Evolutionary conservation across 2,113 vertebrate genomes (phyloP).

Genomic region (Varanus komodoensis): DNA sequence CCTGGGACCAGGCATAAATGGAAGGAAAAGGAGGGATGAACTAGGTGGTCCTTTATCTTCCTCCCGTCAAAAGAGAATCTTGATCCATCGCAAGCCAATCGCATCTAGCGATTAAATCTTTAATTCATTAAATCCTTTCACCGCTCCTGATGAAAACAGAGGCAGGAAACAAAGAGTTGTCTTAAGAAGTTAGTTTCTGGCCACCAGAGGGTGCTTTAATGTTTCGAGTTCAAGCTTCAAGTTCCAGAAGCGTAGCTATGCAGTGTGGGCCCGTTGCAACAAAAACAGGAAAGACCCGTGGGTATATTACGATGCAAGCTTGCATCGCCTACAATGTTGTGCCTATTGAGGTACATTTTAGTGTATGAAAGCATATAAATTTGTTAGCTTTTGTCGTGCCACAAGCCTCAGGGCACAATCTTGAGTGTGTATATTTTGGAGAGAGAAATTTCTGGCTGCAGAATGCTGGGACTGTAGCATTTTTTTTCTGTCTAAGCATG

Average conservation of each 20-base stretch:
- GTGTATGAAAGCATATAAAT: background rate
- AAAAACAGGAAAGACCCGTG: background rate
- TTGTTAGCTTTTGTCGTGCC: background rate
- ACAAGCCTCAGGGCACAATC: background rate
- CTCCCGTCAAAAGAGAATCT: background rate
- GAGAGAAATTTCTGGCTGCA: no score
- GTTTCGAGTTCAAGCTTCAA: background rate
- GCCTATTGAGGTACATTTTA: background rate
- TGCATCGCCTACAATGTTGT: no score
- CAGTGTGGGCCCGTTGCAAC: background rate
- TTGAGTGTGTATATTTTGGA: no score
- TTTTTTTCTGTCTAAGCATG: no score
- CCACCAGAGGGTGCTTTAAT: conserved; percentile 70
- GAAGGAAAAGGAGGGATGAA: background rate
- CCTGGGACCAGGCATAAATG: background rate
- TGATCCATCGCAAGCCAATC: background rate
- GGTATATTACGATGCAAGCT: no score
- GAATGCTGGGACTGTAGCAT: no score
- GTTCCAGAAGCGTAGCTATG: no score
- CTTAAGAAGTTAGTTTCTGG: background rate
- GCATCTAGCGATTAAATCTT: background rate
- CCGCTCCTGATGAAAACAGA: background rate
- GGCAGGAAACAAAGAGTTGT: background rate
- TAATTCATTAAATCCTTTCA: no score
- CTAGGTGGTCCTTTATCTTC: no score